These are phyloP conservation scores for Palloptera scutellata DNA, from an alignment of 2,888 invertebrate species.

Conservation along the genomic window DNA sequence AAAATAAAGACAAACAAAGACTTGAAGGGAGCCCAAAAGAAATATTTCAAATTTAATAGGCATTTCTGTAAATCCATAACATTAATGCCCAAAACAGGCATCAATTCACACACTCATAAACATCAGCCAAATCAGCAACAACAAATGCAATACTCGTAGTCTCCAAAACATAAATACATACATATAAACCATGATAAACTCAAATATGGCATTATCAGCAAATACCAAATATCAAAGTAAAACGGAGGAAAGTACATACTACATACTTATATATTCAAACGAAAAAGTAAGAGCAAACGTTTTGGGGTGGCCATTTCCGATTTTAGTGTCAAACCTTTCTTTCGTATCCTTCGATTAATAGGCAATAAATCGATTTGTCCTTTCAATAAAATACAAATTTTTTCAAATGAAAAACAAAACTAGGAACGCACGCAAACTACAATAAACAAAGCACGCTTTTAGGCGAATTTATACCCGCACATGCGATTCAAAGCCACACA, in stretches of 20 bases:
- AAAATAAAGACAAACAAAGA: no score
- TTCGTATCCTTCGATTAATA: conserved; percentile 25
- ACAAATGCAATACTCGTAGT: not conserved
- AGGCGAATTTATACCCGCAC: not conserved
- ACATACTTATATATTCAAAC: conserved; percentile 7
- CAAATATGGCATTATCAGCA: conserved; percentile 1
- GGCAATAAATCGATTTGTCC: conserved; percentile 35
- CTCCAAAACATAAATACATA: not conserved
- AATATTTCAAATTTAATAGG: conserved; percentile 28
- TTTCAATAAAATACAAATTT: conserved; percentile 16
- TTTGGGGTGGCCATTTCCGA: not conserved
- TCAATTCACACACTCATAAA: no score
- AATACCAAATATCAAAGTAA: not conserved
- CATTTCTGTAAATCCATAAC: conserved; percentile 1
- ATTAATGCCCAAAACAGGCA: no score
- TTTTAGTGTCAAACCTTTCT: conserved; percentile 15
- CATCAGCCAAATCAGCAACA: no score
- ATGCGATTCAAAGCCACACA: no score
- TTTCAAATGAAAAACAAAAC: no score
- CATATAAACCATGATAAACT: conserved; percentile 12
- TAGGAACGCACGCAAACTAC: no score
- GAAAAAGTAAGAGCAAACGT: not conserved
- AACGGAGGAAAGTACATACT: not conserved
- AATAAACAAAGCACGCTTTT: conserved; percentile 5
- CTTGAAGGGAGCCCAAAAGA: conserved; percentile 9